These are phyloP conservation scores for Ascaphus truei DNA, from an alignment of 2,113 vertebrate species.

Conservation along the genomic window DNA sequence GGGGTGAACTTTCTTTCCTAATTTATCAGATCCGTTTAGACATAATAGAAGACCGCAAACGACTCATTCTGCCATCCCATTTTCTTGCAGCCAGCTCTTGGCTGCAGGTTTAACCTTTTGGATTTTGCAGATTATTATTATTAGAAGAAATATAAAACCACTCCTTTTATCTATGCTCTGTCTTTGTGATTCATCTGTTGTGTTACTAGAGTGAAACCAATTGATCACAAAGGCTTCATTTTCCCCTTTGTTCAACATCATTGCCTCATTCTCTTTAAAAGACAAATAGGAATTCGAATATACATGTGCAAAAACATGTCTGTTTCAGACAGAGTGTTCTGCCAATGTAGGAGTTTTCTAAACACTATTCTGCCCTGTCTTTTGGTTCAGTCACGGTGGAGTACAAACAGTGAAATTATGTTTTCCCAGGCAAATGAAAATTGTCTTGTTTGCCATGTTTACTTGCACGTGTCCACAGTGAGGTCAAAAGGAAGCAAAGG, in stretches of 20 bases:
- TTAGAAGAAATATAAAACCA: slow-evolving; percentile 17
- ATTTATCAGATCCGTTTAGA: too few species aligned
- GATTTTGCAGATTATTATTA: slow-evolving; percentile 15
- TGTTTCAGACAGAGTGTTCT: slow-evolving; percentile 19
- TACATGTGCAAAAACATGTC: slow-evolving; percentile 25
- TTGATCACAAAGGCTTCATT: slow-evolving; percentile 28
- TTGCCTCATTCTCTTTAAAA: slow-evolving; percentile 25
- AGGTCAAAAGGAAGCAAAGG: too few species aligned
- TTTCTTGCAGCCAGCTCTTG: background rate
- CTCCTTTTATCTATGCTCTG: background rate
- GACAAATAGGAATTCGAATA: slow-evolving; percentile 7
- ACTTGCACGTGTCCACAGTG: too few species aligned
- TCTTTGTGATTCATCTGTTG: slow-evolving; percentile 6
- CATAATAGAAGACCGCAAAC: background rate
- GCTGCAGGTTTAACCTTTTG: slow-evolving; percentile 18
- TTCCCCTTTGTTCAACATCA: slow-evolving; percentile 10
- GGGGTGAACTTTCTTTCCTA: too few species aligned
- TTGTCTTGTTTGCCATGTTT: slow-evolving; percentile 42
- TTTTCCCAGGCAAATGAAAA: slow-evolving; percentile 4
- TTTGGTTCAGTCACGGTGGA: background rate
- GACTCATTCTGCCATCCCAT: background rate
- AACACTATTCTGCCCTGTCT: background rate
- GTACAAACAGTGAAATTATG: background rate
- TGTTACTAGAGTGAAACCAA: slow-evolving; percentile 25
- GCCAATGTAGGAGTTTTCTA: slow-evolving; percentile 13